These are phyloP conservation scores for Poeciliopsis turneri DNA, from an alignment of 2,797 vertebrate genomes.

Conservation along the genomic window DNA sequence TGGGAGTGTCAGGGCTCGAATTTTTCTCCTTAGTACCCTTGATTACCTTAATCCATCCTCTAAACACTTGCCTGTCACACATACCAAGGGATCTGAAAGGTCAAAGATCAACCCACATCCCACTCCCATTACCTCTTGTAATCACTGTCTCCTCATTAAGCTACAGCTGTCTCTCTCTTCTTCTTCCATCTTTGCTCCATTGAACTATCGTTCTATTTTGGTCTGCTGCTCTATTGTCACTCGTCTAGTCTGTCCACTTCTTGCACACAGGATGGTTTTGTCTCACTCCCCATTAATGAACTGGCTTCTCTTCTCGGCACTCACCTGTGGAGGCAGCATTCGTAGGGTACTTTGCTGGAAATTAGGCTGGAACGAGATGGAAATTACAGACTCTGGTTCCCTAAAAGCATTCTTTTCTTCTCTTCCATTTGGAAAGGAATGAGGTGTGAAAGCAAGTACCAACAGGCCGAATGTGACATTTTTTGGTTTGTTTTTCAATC, in stretches of 20 bases:
- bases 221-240: slow-evolving; percentile 32
- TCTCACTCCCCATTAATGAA: slow-evolving; percentile 56
- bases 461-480: slow-evolving; percentile 45
- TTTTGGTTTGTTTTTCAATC: slow-evolving; percentile 69
- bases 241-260: background rate
- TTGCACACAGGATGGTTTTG: slow-evolving; percentile 39
- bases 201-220: slow-evolving; percentile 16
- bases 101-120: slow-evolving; percentile 70
- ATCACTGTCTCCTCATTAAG: slow-evolving; percentile 69
- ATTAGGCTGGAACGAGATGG: slow-evolving; percentile 73
- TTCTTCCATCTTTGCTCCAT: slow-evolving; percentile 14
- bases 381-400: slow-evolving; percentile 73
- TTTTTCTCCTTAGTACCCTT: slow-evolving; percentile 71
- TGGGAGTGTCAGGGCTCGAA: slow-evolving; percentile 46
- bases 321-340: slow-evolving; percentile 64
- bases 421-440: slow-evolving; percentile 57
- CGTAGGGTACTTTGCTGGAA: slow-evolving; percentile 64
- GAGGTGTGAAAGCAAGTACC: slow-evolving; percentile 17
- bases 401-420: slow-evolving; percentile 66
- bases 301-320: slow-evolving; percentile 52
- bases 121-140: slow-evolving; percentile 37
- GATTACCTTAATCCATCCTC: slow-evolving; percentile 74
- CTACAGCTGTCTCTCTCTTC: slow-evolving; percentile 23
- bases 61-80: slow-evolving; percentile 69
- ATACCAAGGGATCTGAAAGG: slow-evolving; percentile 63